Base-by-base conservation (phyloP, 2,797 vertebrate genomes). In the Clarias laeviceps region DNA sequence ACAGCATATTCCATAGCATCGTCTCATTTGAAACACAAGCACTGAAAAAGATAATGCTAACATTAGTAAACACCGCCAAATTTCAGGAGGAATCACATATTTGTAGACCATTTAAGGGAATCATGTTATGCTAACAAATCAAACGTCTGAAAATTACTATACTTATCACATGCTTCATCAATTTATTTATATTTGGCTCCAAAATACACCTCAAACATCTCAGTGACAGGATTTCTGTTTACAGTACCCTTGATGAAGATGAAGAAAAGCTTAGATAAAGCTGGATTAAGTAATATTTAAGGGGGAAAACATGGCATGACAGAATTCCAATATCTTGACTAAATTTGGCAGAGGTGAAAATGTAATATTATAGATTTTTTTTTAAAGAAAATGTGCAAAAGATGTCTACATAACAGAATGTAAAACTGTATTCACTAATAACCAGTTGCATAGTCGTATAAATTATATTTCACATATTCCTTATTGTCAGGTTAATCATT, bases 401-500 rank as follows among this genome's bases (percentile, higher is more conserved):
- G 12, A n/a, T 14, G 24, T 24, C 8, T 54, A 54, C 15, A 54
- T 54, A 45, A 27, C 4, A 74, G 12, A n/a, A n/a, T 17, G 69
- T n/a, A 45, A 37, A 45, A 24, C 22, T 45, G 70, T 50, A 24
- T 27, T n/a, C 22, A 73, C 34, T 74, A 15, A 54, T 8, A n/a
- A 24, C 5, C 18, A 9, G 40, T 45, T 45, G 40, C 7, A 77
- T 22, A 76, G 29, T 61, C 56, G 34, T 37, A 14, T 12, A 22
- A 8, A 57, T 27, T 82, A 14, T 1, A 56, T 65, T 74, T 70
- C 12, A 40, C 68, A 62, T 73, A 56, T 56, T 66, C 29, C 18
- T 2, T 59, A 69, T 20, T 29, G 54, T 69, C 14, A 82, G 11
- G 84, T 82, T 69, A 78, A 77, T 68, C 34, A 77, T 61, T 82